A percentile compares a stretch with the other conserved stretches of the same genome.
Evolutionary conservation across 1,140 invertebrate genomes (phyloP).

Genomic region (Aphidius ervi): DNA sequence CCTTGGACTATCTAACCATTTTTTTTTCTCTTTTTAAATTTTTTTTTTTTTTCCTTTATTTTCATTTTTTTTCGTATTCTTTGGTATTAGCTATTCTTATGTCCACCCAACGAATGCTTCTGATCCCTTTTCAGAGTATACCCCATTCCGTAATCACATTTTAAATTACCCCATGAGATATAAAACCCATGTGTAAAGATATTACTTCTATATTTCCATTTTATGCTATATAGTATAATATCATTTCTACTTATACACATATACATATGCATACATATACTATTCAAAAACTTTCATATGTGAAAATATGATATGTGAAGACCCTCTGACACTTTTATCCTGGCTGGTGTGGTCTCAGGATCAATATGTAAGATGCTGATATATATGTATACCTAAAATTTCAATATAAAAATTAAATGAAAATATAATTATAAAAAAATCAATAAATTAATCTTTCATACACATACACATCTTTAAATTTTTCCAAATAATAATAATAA

Average conservation of each 20-base stretch:
- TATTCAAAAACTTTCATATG: background rate
- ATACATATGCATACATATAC: slow-evolving; percentile 11
- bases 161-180: slow-evolving; percentile 42
- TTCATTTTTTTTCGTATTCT: slow-evolving; percentile 5
- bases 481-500: too few relatives aligned
- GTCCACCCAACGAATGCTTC: slow-evolving; percentile 37
- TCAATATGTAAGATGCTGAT: too few relatives aligned
- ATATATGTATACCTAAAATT: too few relatives aligned
- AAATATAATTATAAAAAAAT: too few relatives aligned
- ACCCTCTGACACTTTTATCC: too few relatives aligned
- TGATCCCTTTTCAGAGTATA: slow-evolving; percentile 29
- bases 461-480: too few relatives aligned
- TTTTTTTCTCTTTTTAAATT: slow-evolving; percentile 18
- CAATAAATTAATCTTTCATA: too few relatives aligned
- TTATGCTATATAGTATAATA: background rate
- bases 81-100: slow-evolving; percentile 50
- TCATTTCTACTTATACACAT: slow-evolving; percentile 1
- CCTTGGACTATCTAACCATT: slow-evolving; percentile 10
- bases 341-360: too few relatives aligned
- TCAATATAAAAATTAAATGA: too few relatives aligned
- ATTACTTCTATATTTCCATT: slow-evolving; percentile 20
- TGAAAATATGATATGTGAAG: background rate
- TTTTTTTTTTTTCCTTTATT: slow-evolving; percentile 12
- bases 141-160: slow-evolving; percentile 42
- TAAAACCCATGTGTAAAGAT: slow-evolving; percentile 2